Base-by-base conservation (phyloP, 2,797 vertebrate species). In the Allobates femoralis region DNA sequence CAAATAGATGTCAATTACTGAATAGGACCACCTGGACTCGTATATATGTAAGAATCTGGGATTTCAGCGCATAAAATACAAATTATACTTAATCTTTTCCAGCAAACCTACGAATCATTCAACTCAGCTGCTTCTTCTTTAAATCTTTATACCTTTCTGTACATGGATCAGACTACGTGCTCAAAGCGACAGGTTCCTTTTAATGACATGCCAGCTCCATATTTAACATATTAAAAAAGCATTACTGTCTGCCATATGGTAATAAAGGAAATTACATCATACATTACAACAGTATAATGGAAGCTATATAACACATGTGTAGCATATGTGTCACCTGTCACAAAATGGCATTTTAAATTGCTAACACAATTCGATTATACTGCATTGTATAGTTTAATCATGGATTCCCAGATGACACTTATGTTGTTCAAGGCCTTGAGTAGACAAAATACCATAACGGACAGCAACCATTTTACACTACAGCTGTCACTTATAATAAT, bases 401-500 rank as follows among this genome's bases (percentile, higher is more conserved):
- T 46, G 23, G 32, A 50, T 71, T 73, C 34, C 60, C 62, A 30
- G 12, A 58, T 28, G 60, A 79, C 74, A 56, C 18, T 34, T 66
- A 26, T n/a, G 16, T 69, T 69, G 23, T 79, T 73, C 19, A 26
- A 1, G 11, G 34, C 62, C 37, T 2, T 41, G 46, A 66, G 50
- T 67, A 58, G 10, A 21, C 11, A 46, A 64, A 34, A 46, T 50
- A 14, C 16, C 2, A 69, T 71, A 51, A 79, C 32, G 56, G 64
- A 16, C 19, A 26, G 26, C 23, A 69, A 56, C n/a, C 32, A 26
- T 41, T 85, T 73, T 69, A 79, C 26, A 69, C 73, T 79, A 79
- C 16, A 73, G 32, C 77, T 80, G 64, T 79, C 84, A 85, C 18
- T 80, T 85, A 51, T 60, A 58, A 74, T 74, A 51, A 74, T 74